phyloP scores from a whole-genome alignment of 2,888 invertebrate genomes.

The Eupithecia inturbata region DNA sequence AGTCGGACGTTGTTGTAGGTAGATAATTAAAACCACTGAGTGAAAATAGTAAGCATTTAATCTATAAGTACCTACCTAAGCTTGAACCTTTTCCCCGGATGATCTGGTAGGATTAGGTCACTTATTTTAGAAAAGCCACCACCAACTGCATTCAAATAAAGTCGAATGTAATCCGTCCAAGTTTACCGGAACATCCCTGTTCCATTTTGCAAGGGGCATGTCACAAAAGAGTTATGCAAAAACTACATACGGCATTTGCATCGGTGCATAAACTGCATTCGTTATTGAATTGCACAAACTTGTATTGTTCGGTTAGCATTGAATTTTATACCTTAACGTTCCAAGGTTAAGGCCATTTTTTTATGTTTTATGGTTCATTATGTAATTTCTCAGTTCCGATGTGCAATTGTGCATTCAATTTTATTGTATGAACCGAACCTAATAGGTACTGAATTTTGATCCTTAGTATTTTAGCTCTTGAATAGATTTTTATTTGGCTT shows the following conservation, averaged over 20 bases:
- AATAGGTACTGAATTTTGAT: neutral
- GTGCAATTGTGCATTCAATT: conserved; percentile 7
- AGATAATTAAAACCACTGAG: too few species aligned
- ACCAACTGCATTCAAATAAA: neutral
- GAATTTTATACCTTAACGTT: conserved; percentile 20
- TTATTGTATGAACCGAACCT: conserved; percentile 12
- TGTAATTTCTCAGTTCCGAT: conserved; percentile 20
- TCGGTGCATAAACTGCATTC: conserved; percentile 41
- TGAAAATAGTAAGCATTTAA: too few species aligned
- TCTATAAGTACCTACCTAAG: too few species aligned
- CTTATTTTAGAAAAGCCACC: too few species aligned
- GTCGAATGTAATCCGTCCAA: conserved; percentile 13
- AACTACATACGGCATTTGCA: conserved; percentile 47
- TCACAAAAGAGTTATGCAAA: conserved; percentile 67
- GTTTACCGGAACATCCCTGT: conserved; percentile 1
- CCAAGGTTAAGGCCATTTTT: conserved; percentile 20
- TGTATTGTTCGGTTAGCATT: conserved; percentile 25
- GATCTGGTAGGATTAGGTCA: too few species aligned
- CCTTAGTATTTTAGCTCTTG: conserved; percentile 15
- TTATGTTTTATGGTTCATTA: conserved; percentile 17
- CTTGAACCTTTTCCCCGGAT: neutral
- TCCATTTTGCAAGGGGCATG: conserved; percentile 49
- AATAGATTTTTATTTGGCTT: conserved; percentile 15
- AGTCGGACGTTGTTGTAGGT: too few species aligned
- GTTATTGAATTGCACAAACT: conserved; percentile 31